phyloP scores from a whole-genome alignment of 2,797 vertebrate species.

The Podarcis lilfordi region DNA sequence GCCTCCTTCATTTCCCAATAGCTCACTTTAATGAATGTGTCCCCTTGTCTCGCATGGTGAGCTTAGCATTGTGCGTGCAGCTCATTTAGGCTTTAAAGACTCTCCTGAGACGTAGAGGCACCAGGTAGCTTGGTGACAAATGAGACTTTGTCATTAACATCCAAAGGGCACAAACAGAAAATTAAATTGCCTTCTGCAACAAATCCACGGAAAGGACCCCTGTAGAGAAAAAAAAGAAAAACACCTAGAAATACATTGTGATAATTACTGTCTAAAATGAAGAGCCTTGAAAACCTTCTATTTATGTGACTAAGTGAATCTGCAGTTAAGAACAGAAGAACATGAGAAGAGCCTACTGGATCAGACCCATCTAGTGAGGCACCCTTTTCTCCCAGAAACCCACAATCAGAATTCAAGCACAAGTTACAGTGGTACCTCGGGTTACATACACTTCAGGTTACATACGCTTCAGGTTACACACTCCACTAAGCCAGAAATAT shows the following conservation, averaged over 20 bases:
- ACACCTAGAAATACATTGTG: not conserved
- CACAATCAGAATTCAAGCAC: no score
- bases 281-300: not conserved
- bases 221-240: not conserved
- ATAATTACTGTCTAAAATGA: no score
- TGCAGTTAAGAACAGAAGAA: no score
- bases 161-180: conserved; percentile 39
- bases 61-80: conserved; percentile 18
- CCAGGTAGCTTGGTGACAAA: conserved; percentile 29
- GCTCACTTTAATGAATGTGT: not conserved
- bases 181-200: conserved; percentile 27
- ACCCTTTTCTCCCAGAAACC: no score
- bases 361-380: no score
- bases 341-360: no score
- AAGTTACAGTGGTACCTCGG: no score
- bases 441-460: no score
- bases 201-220: conserved; percentile 10
- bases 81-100: not conserved
- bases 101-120: conserved; percentile 26
- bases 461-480: no score
- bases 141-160: conserved; percentile 45
- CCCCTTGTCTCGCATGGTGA: not conserved
- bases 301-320: not conserved
- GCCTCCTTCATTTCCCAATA: not conserved
- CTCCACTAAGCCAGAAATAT: no score